Conservation (phyloP, 2,888 invertebrate species). For the Agriopis leucophaearia region DNA sequence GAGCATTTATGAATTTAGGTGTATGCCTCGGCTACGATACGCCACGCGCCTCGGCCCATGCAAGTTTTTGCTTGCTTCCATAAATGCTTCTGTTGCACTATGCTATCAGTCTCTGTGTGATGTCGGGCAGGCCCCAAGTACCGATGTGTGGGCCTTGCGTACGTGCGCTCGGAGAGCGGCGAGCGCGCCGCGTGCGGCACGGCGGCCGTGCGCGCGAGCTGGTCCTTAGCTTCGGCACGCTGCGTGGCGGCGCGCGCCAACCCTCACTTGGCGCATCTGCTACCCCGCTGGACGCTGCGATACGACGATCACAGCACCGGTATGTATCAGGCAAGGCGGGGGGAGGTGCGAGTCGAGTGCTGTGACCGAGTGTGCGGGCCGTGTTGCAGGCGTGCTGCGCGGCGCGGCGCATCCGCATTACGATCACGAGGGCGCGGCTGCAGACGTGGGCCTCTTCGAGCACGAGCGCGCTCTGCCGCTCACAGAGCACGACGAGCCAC, state of each 20-base stretch:
- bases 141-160: constrained; percentile 27
- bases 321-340: no score
- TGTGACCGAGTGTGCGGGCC: not conserved
- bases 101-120: no score
- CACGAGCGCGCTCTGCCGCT: constrained; percentile 46
- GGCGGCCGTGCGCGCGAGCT: constrained; percentile 19
- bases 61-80: no score
- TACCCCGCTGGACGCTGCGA: constrained; percentile 34
- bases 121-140: not conserved
- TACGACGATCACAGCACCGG: constrained; percentile 22
- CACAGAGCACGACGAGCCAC: not conserved
- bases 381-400: constrained; percentile 26
- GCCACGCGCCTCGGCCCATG: no score
- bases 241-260: constrained; percentile 31
- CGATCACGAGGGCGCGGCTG: constrained; percentile 60
- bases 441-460: constrained; percentile 71
- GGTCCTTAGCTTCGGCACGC: constrained; percentile 38
- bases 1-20: no score
- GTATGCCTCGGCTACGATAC: no score
- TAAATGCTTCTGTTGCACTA: no score
- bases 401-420: constrained; percentile 67
- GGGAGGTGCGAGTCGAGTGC: not conserved
- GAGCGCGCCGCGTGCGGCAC: constrained; percentile 22
- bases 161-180: not conserved
- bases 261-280: constrained; percentile 21